Evolutionary conservation across 2,888 invertebrate genomes (phyloP), one percentile per base, ranked within the genome.

Genomic region (Hermaeophaga mercurialis): DNA sequence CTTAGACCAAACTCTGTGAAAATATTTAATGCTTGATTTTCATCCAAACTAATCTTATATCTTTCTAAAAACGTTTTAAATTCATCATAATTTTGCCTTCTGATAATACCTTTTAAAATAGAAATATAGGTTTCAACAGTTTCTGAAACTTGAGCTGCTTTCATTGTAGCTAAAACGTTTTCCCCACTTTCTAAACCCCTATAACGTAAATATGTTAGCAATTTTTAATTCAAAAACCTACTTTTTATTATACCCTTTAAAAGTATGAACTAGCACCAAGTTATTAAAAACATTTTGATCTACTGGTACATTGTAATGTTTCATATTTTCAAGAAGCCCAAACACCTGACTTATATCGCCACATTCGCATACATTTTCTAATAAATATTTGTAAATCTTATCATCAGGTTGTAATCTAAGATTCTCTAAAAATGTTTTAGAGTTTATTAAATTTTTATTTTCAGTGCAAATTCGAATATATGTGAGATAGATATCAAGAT

Each of bases 301-400:
- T 0, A 84, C 77, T 0, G 84, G 74, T 38, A 83, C 72, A 1
- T 76, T 76, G 12, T 76, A 74, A 1, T 78, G 68, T 64, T 85
- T 85, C 84, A 88, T 87, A 41, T 82, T 80, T 1, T 82, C 76
- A 50, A 89, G 75, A 4, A 88, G 77, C 65, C 82, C 80, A 9
- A 80, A 75, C 0, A 84, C 80, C 67, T 84, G 81, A 24, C 81
- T 78, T 12, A 84, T 70, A 66, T 87, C 81, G 9, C 86, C 87
- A 22, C 65, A 68, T 47, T 84, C 81, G 52, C 84, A 85, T 3
- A 82, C 79, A 46, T 80, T 80, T 63, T 78, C 78, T 43, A 89
- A 68, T 26, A 89, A 75, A 0, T 84, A 75, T 52, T 82, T 80
- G 68, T 83, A 85, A 1, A 86, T 82, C 6, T 79, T 77, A 1